Percentiles rank a stretch among this genome's conserved stretches.
Conservation (phyloP, 1,140 invertebrate species). For the Eriocheir sinensis region DNA sequence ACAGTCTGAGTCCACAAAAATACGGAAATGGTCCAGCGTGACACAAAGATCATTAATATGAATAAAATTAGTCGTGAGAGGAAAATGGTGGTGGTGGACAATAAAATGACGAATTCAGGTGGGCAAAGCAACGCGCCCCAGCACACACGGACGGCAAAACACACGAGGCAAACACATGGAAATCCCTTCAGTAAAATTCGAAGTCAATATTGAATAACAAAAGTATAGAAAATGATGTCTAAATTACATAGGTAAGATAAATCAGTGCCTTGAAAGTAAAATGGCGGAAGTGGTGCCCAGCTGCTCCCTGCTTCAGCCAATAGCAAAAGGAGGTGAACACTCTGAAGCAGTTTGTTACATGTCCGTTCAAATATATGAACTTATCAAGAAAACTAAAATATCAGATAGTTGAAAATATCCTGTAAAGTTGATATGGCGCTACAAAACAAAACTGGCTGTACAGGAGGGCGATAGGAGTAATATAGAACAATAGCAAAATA, state of each 20-base stretch:
- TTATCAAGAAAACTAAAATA: too few relatives aligned
- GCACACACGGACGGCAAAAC: background rate
- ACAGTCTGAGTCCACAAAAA: background rate
- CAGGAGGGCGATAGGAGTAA: too few relatives aligned
- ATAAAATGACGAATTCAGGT: background rate
- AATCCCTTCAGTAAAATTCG: background rate
- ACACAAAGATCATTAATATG: background rate
- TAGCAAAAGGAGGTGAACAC: too few relatives aligned
- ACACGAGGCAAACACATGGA: background rate
- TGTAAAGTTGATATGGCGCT: too few relatives aligned
- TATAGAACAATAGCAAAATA: too few relatives aligned
- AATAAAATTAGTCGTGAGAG: background rate
- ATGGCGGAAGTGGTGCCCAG: background rate
- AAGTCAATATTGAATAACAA: background rate
- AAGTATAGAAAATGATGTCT: background rate
- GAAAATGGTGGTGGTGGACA: slow-evolving; percentile 36
- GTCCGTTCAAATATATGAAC: too few relatives aligned
- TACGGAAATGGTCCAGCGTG: background rate
- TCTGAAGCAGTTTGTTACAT: too few relatives aligned
- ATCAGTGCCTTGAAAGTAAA: background rate
- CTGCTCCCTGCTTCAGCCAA: too few relatives aligned
- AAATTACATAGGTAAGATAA: background rate
- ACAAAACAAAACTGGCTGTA: too few relatives aligned
- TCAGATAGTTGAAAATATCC: too few relatives aligned
- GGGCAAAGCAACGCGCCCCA: background rate